Base-by-base conservation (phyloP, 1,140 invertebrate species). In the Drosophila pachea region DNA sequence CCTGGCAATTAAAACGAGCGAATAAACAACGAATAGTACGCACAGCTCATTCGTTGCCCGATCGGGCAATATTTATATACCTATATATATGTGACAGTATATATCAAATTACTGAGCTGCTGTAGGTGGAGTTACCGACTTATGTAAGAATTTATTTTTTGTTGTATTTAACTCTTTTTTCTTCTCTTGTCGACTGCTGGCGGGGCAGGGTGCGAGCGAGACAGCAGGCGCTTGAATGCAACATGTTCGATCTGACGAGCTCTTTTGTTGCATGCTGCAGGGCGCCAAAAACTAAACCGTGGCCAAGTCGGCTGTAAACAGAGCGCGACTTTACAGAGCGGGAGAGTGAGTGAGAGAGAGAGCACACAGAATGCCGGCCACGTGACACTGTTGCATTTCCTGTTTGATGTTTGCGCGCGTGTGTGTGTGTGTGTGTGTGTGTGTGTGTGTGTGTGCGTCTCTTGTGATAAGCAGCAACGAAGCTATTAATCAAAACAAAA, bases 401-500 rank as follows among this genome's bases (percentile, higher is more conserved):
- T 68, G 68, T 48, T 64, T 36, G 36, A 38, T 33, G n/a, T 50
- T 7, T 55, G 52, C 31, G 35, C 22, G 22, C 22, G 48, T 60
- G 65, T 56, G 69, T 49, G 31, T 55, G 60, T 4, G 36, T 0
- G 6, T 38, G 52, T 70, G 50, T 36, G 52, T 56, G 52, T 36
- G 35, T 42, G 63, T 31, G 52, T 33, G 38, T n/a, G 35, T 50
- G n/a, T 7, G n/a, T 12, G 40, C 40, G 22, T 22, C 22, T 22
- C 22, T 3, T 38, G 36, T 84, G 75, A 81, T 81, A 81, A 81
- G 79, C 69, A 68, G 52, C 75, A 75, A 77, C 86, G 86, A 88
- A 88, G 52, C 73, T 84, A 79, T 88, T 87, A 88, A 88, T 88
- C 86, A 88, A 88, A 88, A 88, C 86, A 88, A 88, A 88, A 78